Conservation (phyloP, 1,140 invertebrate genomes). For the Brachionus asplanchnoidis region DNA sequence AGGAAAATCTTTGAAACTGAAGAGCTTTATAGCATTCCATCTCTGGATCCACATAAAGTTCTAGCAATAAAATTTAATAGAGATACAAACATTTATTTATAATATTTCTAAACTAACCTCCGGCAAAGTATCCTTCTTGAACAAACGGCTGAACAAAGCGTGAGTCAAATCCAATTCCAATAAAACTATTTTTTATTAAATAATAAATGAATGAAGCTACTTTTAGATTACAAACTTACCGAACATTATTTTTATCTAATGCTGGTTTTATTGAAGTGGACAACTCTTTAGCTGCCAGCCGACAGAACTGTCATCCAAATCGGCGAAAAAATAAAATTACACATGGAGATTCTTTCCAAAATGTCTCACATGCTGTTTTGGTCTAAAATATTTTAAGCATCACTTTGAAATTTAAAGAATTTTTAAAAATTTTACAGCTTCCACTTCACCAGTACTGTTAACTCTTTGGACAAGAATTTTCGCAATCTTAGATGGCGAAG, state of each 20-base stretch:
- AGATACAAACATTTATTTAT: background rate
- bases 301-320: conserved; percentile 41
- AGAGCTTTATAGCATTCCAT: conserved; percentile 42
- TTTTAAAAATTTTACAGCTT: background rate
- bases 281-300: conserved; percentile 34
- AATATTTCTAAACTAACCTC: background rate
- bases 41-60: conserved; percentile 34
- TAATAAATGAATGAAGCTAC: background rate
- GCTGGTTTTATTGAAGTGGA: conserved; percentile 22
- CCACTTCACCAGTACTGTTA: background rate
- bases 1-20: conserved; percentile 15
- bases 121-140: conserved; percentile 21
- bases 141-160: conserved; percentile 41
- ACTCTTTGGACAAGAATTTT: conserved; percentile 42
- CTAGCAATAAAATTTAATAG: background rate
- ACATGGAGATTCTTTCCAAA: conserved; percentile 40
- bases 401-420: background rate
- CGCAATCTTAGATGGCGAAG: conserved; percentile 39
- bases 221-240: background rate
- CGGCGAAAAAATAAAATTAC: conserved; percentile 36
- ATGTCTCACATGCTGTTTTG: conserved; percentile 15
- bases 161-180: conserved; percentile 36
- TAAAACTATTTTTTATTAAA: background rate
- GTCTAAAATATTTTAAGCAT: background rate
- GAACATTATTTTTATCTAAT: conserved; percentile 18